phyloP scores from a whole-genome alignment of 2,797 vertebrate genomes.

The Molossus alvarezi region DNA sequence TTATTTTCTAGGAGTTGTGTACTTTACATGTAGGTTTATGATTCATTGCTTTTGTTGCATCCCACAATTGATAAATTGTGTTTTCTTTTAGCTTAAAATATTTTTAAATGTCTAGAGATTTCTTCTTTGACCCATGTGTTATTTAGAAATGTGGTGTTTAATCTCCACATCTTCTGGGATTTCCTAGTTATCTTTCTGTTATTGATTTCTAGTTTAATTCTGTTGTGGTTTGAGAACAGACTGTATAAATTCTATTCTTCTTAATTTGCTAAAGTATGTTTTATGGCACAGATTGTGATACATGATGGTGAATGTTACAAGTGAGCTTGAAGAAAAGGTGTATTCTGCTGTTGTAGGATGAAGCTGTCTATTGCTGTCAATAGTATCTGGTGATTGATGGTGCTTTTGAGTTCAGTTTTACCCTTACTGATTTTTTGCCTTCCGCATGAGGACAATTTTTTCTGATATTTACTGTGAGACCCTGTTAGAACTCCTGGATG shows the following conservation, averaged over 20 bases:
- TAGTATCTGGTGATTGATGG: neutral
- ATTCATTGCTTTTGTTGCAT: neutral
- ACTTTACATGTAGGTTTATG: constrained; percentile 1
- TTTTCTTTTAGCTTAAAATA: constrained; percentile 18
- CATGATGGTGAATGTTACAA: neutral
- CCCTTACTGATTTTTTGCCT: constrained; percentile 11
- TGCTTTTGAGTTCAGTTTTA: neutral
- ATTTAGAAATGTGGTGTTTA: neutral
- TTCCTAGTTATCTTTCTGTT: neutral
- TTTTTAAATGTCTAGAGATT: neutral
- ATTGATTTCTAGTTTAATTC: constrained; percentile 35
- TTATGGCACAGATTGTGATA: neutral
- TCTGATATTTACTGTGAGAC: neutral
- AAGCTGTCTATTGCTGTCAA: neutral
- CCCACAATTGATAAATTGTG: neutral
- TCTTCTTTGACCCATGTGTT: neutral
- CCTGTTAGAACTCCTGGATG: neutral
- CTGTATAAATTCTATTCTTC: neutral
- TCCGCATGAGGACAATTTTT: neutral
- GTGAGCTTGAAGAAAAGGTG: neutral
- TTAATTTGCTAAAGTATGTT: neutral
- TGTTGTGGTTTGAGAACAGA: neutral
- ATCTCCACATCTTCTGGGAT: neutral
- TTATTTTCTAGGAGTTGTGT: neutral
- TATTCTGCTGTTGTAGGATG: neutral